These are phyloP conservation scores for Thamnophis sirtalis DNA, from an alignment of 2,113 vertebrate species.

Conservation along the genomic window DNA sequence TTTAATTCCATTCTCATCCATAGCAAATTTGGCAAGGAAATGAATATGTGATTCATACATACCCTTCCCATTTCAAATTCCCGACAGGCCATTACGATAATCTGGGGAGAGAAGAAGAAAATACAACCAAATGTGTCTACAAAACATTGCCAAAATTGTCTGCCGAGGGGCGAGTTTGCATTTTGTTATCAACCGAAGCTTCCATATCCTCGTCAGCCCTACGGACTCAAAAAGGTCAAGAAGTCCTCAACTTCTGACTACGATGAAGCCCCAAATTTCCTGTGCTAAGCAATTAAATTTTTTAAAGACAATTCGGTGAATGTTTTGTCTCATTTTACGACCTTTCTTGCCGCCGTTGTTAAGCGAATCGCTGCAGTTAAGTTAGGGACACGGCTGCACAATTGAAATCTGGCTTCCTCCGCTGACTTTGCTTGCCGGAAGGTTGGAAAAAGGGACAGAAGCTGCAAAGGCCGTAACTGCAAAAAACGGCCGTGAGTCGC, in stretches of 20 bases:
- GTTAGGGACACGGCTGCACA: background rate
- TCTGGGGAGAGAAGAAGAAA: slow-evolving; percentile 66
- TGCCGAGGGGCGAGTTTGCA: background rate
- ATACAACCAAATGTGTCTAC: slow-evolving; percentile 16
- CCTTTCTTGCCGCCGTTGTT: background rate
- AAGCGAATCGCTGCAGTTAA: background rate
- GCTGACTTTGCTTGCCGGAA: too few relatives aligned
- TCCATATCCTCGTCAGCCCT: background rate
- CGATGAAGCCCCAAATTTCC: background rate
- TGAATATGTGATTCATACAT: slow-evolving; percentile 56
- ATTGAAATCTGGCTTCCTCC: background rate
- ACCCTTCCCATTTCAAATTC: slow-evolving; percentile 99
- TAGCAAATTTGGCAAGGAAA: background rate
- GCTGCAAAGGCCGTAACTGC: too few relatives aligned
- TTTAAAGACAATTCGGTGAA: background rate
- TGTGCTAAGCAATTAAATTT: background rate
- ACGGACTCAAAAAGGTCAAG: background rate
- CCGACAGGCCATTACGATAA: slow-evolving; percentile 98
- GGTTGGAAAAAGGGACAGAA: too few relatives aligned
- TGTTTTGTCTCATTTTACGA: background rate
- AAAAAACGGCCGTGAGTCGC: fast-evolving
- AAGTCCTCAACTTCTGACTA: background rate
- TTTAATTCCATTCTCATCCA: background rate
- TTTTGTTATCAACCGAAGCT: background rate
- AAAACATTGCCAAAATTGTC: background rate